Percentiles rank a stretch among this genome's conserved stretches.
Conservation (phyloP, 1,140 invertebrate species). For the Drosophila tani region DNA sequence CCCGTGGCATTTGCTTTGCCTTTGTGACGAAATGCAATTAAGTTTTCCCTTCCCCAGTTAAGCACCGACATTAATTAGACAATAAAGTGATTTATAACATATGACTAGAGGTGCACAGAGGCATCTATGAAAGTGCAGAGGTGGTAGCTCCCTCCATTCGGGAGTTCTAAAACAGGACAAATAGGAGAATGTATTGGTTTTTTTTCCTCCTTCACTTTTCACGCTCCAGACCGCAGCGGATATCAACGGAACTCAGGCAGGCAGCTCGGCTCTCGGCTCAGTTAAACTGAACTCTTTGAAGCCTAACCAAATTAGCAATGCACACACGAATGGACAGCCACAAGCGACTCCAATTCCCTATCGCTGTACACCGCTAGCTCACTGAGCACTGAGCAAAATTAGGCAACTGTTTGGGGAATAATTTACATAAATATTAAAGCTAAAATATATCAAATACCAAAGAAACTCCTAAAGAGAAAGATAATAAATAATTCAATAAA, state of each 20-base stretch:
- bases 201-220: background rate
- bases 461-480: too few relatives aligned
- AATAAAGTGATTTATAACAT: conserved; percentile 72
- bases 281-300: conserved; percentile 43
- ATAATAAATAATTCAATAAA: too few relatives aligned
- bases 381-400: conserved; percentile 2
- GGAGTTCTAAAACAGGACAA: background rate
- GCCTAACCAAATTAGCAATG: conserved; percentile 55
- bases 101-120: conserved; percentile 5
- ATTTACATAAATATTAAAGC: background rate
- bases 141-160: background rate
- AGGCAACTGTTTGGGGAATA: too few relatives aligned
- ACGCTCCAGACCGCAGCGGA: background rate
- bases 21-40: conserved; percentile 57
- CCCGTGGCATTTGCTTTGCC: conserved; percentile 47
- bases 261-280: conserved; percentile 2
- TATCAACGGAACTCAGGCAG: conserved; percentile 7
- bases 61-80: conserved; percentile 63
- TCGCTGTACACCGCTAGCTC: background rate
- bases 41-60: conserved; percentile 14
- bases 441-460: too few relatives aligned
- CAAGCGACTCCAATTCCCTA: conserved; percentile 14
- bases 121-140: background rate
- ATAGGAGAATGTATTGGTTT: background rate
- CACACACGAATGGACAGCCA: conserved; percentile 48